Evolutionary conservation across 2,113 vertebrate species (phyloP), one percentile per base, ranked within the genome.

Genomic region (Bagarius yarrelli): DNA sequence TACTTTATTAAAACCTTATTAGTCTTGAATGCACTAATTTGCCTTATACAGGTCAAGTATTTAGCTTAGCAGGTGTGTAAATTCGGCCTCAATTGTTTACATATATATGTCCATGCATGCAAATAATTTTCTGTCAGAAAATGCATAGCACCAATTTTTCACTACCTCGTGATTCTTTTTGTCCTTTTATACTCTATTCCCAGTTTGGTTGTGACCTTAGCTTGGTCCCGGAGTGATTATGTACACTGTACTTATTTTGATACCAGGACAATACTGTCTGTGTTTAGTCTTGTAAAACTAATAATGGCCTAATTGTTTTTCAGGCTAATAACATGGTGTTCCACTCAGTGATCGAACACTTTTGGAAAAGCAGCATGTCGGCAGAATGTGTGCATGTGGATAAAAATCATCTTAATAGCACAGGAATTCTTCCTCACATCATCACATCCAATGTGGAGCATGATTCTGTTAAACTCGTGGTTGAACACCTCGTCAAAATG

Each of bases 251-350:
- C n/a, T 47, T 69, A 47, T 69, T 47, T 47, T 47, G 21, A 25
- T 5, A 4, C n/a, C 8, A 19, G 21, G 15, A 47, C 0, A 4
- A 0, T 23, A 40, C 4, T 40, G 1, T 52, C 15, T 71, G 44
- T 71, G 27, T 70, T 70, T 70, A 11, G 44, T 50, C 44, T 52
- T 50, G 6, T 53, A 52, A 71, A 52, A 53, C 47, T 30, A 70
- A n/a, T n/a, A 27, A 52, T 56, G 40, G 44, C 44, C 13, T 50
- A 6, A 14, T 36, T 52, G 34, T 60, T 11, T 85, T 84, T 66
- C 87, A 99, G 98, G 94, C 96, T 0, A 99, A 99, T 83, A 99
- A 98, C 76, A 87, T 97, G 87, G 95, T 98, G 47, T 92, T 99
- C 83, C 95, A 96, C 69, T 95, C 93, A 0, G 93, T 90, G 2